Conservation (phyloP, 2,888 invertebrate species). For the Sarcophaga carnaria region DNA sequence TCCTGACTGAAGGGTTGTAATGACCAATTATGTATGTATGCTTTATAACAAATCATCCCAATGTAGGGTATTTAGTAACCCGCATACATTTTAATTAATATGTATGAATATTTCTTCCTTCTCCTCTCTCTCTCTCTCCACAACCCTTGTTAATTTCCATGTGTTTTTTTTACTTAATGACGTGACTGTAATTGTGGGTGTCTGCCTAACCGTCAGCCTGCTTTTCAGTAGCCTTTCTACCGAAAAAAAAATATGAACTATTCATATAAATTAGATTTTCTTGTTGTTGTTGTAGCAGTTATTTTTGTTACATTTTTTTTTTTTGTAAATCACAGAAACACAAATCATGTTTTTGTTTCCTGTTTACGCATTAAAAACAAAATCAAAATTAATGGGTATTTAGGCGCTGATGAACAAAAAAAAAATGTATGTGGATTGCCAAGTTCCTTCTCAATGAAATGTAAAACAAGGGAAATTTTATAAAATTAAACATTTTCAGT, state of each 20-base stretch:
- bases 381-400: conserved; percentile 61
- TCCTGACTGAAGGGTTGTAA: no score
- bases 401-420: conserved; percentile 10
- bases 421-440: conserved; percentile 33
- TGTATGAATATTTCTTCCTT: background rate
- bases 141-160: background rate
- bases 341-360: conserved; percentile 62
- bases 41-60: no score
- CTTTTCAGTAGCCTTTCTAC: conserved; percentile 9
- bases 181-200: background rate
- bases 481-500: background rate
- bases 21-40: no score
- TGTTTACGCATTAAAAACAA: conserved; percentile 62
- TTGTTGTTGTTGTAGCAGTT: background rate
- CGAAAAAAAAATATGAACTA: conserved; percentile 9
- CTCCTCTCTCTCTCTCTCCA: background rate
- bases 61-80: no score
- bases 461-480: background rate
- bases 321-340: conserved; percentile 39
- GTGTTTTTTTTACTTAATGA: background rate
- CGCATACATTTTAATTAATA: background rate
- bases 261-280: conserved; percentile 50
- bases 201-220: background rate
- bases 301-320: background rate
- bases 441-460: background rate